phyloP scores from a whole-genome alignment of 2,888 invertebrate genomes.

The Caenorhabditis sp. region DNA sequence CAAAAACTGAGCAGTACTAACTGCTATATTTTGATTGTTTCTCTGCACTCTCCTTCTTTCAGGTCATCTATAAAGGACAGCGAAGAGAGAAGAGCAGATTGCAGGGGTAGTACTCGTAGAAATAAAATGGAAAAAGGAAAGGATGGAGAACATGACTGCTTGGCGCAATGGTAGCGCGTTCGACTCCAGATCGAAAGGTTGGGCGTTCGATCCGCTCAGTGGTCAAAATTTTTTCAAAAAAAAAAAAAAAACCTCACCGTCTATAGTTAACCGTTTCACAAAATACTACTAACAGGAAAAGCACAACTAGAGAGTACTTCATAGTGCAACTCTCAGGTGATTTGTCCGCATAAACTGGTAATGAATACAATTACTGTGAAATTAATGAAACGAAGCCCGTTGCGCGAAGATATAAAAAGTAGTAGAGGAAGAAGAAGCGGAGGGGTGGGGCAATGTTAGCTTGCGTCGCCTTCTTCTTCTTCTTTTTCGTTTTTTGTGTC shows the following conservation, averaged over 20 bases:
- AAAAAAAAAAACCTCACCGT: not conserved
- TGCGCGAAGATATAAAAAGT: conserved; percentile 2
- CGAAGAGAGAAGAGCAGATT: not conserved
- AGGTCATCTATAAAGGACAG: not conserved
- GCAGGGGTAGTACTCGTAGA: too few relatives aligned
- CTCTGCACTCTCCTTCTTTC: not conserved
- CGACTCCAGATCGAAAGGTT: conserved; percentile 59
- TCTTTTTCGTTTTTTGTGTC: too few relatives aligned
- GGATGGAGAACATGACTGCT: conserved; percentile 24
- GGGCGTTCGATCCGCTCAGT: conserved; percentile 57
- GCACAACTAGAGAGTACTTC: not conserved
- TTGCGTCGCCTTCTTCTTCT: not conserved
- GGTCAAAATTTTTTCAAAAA: conserved; percentile 34
- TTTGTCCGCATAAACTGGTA: conserved; percentile 23
- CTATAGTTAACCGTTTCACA: not conserved
- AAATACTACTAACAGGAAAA: not conserved
- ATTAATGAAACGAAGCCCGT: conserved; percentile 3
- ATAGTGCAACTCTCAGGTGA: conserved; percentile 31
- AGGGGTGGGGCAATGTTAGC: conserved; percentile 12
- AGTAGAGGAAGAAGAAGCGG: conserved; percentile 29
- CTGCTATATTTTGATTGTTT: not conserved
- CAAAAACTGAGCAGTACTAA: not conserved
- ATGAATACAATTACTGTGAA: conserved; percentile 17
- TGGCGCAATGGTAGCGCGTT: conserved; percentile 60
- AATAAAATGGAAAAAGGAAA: not conserved